A percentile compares a stretch with the other conserved stretches of the same genome.
Conservation (phyloP, 2,113 vertebrate species). For the Salvator merianae region DNA sequence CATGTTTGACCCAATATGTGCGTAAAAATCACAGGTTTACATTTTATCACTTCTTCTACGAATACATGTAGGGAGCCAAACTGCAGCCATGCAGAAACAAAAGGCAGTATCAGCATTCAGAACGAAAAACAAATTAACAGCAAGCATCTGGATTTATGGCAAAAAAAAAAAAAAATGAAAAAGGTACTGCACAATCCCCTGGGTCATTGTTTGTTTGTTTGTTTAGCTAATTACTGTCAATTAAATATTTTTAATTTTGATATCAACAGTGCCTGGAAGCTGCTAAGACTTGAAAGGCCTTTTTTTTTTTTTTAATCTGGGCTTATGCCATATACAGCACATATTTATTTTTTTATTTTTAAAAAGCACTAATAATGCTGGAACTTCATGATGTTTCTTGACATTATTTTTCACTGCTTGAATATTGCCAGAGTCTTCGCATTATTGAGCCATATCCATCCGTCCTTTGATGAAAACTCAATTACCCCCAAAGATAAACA, state of each 20-base stretch:
- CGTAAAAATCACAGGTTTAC: neutral
- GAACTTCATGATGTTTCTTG: neutral
- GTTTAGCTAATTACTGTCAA: neutral
- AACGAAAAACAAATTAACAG: slow-evolving; percentile 41
- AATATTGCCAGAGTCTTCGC: neutral
- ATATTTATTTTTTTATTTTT: neutral
- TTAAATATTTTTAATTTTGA: neutral
- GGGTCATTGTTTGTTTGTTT: neutral
- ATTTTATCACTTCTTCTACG: neutral
- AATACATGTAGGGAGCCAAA: neutral
- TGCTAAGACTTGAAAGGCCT: neutral
- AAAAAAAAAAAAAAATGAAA: slow-evolving; percentile 25
- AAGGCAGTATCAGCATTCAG: slow-evolving; percentile 43
- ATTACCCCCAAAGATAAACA: neutral
- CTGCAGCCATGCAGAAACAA: neutral
- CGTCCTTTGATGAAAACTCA: slow-evolving; percentile 8
- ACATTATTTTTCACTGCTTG: neutral
- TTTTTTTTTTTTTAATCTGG: neutral
- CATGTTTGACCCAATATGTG: too few species aligned
- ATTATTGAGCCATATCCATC: neutral
- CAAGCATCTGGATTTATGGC: neutral
- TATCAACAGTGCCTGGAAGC: neutral
- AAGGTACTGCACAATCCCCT: slow-evolving; percentile 19
- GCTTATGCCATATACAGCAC: neutral
- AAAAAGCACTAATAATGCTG: neutral